These are phyloP conservation scores for Hypomecis punctinalis DNA, from an alignment of 2,888 invertebrate genomes.

Conservation along the genomic window DNA sequence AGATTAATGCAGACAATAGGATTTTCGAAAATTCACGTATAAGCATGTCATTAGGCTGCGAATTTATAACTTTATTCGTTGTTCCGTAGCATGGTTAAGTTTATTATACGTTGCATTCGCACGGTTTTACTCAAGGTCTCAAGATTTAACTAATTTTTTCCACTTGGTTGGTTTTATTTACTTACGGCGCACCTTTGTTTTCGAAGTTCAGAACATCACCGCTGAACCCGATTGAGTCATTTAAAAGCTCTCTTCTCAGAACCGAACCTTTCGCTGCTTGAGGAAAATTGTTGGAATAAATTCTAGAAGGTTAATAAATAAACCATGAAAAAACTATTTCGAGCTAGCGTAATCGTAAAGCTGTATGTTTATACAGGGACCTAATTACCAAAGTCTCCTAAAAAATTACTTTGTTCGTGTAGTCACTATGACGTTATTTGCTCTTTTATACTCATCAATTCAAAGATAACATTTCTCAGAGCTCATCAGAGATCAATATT, in stretches of 20 bases:
- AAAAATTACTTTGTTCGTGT: too few species aligned
- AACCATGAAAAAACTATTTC: not conserved
- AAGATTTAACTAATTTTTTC: not conserved
- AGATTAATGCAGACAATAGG: constrained; percentile 28
- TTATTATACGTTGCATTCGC: constrained; percentile 10
- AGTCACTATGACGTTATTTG: too few species aligned
- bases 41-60: constrained; percentile 27
- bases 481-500: not conserved
- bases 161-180: constrained; percentile 1
- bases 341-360: not conserved
- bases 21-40: constrained; percentile 24
- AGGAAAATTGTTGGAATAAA: constrained; percentile 28
- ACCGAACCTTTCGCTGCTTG: constrained; percentile 26
- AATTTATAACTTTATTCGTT: constrained; percentile 23
- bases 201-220: constrained; percentile 1
- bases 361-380: constrained; percentile 1
- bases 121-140: constrained; percentile 3
- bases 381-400: too few species aligned
- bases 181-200: not conserved
- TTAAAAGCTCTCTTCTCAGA: constrained; percentile 23
- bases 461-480: not conserved
- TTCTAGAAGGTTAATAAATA: constrained; percentile 6
- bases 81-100: constrained; percentile 13
- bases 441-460: too few species aligned
- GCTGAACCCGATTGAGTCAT: constrained; percentile 22